phyloP scores from a whole-genome alignment of 2,797 vertebrate genomes.

The Oreochromis mossambicus region DNA sequence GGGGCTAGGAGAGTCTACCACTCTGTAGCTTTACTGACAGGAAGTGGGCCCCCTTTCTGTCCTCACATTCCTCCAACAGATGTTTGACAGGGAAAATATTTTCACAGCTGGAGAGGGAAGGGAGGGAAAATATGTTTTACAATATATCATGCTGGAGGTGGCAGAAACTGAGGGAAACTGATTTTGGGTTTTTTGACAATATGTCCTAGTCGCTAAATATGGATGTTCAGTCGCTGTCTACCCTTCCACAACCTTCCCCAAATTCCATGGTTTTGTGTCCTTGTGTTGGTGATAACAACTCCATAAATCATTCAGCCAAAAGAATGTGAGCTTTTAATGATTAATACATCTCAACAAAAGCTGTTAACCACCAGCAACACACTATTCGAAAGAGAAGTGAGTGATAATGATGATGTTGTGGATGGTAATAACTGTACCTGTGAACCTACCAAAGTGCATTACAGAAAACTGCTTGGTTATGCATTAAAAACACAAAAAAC shows the following conservation, averaged over 20 bases:
- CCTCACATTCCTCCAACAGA: slow-evolving; percentile 81
- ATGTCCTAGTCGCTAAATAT: not conserved
- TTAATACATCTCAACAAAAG: slow-evolving; percentile 15
- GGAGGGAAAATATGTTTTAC: slow-evolving; percentile 56
- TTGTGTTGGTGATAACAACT: not conserved
- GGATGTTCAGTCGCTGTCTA: not conserved
- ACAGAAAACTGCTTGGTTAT: not conserved
- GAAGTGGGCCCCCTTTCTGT: slow-evolving; percentile 61
- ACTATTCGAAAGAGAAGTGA: not conserved
- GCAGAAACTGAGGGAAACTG: slow-evolving; percentile 63
- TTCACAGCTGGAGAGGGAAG: slow-evolving; percentile 81
- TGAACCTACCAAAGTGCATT: not conserved
- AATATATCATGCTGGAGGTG: slow-evolving; percentile 68
- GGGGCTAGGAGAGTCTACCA: not conserved
- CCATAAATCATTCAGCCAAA: not conserved
- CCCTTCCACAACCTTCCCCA: not conserved
- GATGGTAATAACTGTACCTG: not conserved
- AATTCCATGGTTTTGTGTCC: not conserved
- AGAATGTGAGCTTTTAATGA: slow-evolving; percentile 6
- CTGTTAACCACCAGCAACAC: slow-evolving; percentile 14
- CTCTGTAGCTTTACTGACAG: slow-evolving; percentile 63
- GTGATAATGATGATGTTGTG: not conserved
- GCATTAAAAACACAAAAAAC: not conserved
- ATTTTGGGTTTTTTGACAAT: not conserved
- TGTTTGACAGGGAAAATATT: slow-evolving; percentile 83